Conservation (phyloP, 1,140 invertebrate genomes). For the Drosophila saltans region DNA sequence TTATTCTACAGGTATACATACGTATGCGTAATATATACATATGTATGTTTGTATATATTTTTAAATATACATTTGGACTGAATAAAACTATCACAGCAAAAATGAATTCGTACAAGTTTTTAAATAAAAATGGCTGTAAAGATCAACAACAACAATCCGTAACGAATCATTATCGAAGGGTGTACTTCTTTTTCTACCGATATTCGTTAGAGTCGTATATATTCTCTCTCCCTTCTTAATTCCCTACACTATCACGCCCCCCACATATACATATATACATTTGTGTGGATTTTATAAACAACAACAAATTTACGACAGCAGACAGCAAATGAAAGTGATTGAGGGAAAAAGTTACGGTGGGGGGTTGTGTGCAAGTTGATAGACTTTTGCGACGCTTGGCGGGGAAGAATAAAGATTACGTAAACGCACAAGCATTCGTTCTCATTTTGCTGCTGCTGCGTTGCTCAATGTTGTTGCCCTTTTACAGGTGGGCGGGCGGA, state of each 20-base stretch:
- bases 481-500: neutral
- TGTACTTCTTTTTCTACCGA: too few species aligned
- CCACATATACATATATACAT: neutral
- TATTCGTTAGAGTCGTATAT: too few species aligned
- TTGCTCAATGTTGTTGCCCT: conserved; percentile 6
- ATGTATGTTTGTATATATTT: too few species aligned
- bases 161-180: too few species aligned
- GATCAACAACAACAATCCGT: too few species aligned
- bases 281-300: neutral
- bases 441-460: too few species aligned
- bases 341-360: neutral
- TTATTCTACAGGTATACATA: conserved; percentile 1
- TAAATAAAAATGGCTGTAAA: too few species aligned
- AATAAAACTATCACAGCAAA: neutral
- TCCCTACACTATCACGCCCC: neutral
- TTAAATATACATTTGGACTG: neutral
- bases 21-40: too few species aligned
- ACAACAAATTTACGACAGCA: neutral
- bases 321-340: conserved; percentile 3
- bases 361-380: neutral
- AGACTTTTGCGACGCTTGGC: neutral
- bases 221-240: neutral
- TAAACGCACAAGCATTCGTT: neutral
- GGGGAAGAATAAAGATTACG: conserved; percentile 1
- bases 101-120: neutral